Evolutionary conservation across 1,140 invertebrate species (phyloP), one percentile per base, ranked within the genome.

Genomic region (Palaemon carinicauda): DNA sequence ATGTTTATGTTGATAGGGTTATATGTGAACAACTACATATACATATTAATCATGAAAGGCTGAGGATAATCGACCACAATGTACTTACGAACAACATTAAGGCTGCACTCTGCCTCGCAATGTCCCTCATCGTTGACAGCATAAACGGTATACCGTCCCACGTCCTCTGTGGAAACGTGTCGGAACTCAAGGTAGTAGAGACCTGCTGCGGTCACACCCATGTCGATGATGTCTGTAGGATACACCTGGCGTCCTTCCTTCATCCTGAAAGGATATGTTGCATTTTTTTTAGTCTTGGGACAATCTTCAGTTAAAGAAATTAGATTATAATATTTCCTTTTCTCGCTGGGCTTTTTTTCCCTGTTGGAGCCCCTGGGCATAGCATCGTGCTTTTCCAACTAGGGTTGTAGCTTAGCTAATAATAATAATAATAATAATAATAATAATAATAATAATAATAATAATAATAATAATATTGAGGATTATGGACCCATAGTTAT

Each of bases 61-160:
- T n/a, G n/a, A n/a, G n/a, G n/a, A n/a, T n/a, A n/a, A 41, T 9
- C 9, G 9, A 41, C 69, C n/a, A 71, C 19, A 51, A 54, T 19
- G 21, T 69, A 82, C 75, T 82, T 31, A 88, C 75, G 71, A 27
- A 74, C 53, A 19, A 80, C 80, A 41, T 17, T 65, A n/a, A 87
- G 79, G 5, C 33, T 12, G 19, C 77, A 29, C 5, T 80, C 65
- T 17, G 69, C 69, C 41, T 80, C 71, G 29, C 33, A 50, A 21
- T 51, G 12, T 19, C 77, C 79, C 52, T 54, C 27, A 0, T 80
- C 78, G 53, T 87, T 80, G 27, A 93, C 93, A 14, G 96, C 96
- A 1, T 92, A 93, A 3, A 97, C 91, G 27, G 93, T 94, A 90
- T 98, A 99, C 24, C 93, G 93, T 1, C 96, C 97, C 73, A 94